Percentiles rank a stretch among this genome's conserved stretches.
phyloP scores from a whole-genome alignment of 2,113 vertebrate genomes.

The Toxostoma redivivum region DNA sequence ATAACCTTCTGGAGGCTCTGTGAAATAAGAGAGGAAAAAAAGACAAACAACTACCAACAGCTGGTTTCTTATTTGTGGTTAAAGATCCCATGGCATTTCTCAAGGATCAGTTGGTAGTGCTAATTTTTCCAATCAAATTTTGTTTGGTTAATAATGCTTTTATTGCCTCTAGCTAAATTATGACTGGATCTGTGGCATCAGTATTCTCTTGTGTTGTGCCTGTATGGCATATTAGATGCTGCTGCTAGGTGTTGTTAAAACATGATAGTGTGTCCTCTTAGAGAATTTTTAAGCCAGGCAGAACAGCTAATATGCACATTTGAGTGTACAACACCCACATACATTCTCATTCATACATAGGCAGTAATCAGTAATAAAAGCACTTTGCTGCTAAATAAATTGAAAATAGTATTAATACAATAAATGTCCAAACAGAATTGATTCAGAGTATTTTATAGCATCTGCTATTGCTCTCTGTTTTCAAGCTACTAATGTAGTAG shows the following conservation, averaged over 20 bases:
- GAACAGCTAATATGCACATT: background rate
- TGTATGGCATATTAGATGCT: background rate
- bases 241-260: background rate
- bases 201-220: background rate
- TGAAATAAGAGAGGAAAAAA: background rate
- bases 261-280: background rate
- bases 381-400: slow-evolving; percentile 38
- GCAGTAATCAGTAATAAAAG: slow-evolving; percentile 36
- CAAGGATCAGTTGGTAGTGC: background rate
- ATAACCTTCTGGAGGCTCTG: slow-evolving; percentile 3
- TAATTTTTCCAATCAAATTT: background rate
- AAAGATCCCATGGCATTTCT: background rate
- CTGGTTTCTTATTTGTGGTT: background rate
- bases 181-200: background rate
- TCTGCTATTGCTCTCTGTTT: background rate
- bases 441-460: slow-evolving; percentile 1
- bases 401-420: slow-evolving; percentile 22
- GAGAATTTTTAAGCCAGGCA: background rate
- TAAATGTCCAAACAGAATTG: slow-evolving; percentile 22
- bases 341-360: background rate
- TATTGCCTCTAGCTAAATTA: background rate
- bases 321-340: background rate
- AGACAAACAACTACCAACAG: background rate
- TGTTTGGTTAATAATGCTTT: background rate
- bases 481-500: slow-evolving; percentile 16